Evolutionary conservation across 2,888 invertebrate species (phyloP).

Genomic region (Callyntrura sp.): DNA sequence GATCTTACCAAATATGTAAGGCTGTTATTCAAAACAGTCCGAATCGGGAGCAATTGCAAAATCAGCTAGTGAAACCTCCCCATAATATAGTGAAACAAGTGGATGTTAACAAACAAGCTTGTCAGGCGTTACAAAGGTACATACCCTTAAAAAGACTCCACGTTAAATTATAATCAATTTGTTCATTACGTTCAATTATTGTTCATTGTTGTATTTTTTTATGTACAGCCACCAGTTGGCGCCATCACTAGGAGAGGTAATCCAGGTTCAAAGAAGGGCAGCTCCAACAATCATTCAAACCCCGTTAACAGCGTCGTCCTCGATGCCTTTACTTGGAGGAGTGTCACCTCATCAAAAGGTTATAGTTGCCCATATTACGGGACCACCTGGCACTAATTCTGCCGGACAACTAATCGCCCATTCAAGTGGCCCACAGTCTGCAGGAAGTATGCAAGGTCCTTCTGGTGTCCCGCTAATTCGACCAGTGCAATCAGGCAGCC

Average conservation of each 20-base stretch:
- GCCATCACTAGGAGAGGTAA: conserved; percentile 66
- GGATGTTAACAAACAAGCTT: conserved; percentile 75
- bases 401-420: conserved; percentile 77
- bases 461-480: conserved; percentile 79
- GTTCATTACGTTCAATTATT: neutral
- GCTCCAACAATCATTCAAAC: conserved; percentile 81
- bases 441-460: conserved; percentile 56
- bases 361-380: conserved; percentile 82
- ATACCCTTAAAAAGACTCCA: neutral
- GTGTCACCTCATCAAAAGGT: conserved; percentile 82
- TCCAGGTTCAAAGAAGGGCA: conserved; percentile 79
- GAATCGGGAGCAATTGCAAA: conserved; percentile 94
- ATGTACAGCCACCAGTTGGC: conserved; percentile 58
- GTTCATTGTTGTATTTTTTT: neutral
- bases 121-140: conserved; percentile 52
- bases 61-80: conserved; percentile 93
- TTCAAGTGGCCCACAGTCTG: conserved; percentile 34
- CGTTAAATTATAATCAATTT: conserved; percentile 1
- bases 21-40: conserved; percentile 96
- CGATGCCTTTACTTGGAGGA: conserved; percentile 78
- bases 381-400: conserved; percentile 69
- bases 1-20: conserved; percentile 95
- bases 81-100: conserved; percentile 88
- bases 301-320: conserved; percentile 66
- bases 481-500: conserved; percentile 83